Conservation (phyloP, 64 coral and sea anemone species). For the Pocillopora verrucosa region DNA sequence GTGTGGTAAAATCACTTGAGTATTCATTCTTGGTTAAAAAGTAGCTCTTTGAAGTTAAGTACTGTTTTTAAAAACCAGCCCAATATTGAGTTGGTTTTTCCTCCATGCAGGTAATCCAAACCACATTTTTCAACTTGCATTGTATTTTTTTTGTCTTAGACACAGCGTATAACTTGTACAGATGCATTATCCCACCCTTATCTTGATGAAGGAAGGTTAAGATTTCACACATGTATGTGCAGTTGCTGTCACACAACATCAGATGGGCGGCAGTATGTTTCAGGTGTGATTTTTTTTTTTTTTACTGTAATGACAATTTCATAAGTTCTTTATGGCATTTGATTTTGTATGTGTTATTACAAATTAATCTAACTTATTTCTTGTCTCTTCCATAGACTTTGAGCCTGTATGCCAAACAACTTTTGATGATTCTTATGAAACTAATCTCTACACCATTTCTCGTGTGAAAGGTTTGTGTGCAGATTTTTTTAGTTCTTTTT, state of each 20-base stretch:
- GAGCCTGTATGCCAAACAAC: conserved; percentile 76
- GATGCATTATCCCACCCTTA: conserved; percentile 98
- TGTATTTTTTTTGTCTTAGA: conserved; percentile 45
- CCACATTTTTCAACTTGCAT: not conserved
- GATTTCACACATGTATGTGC: conserved; percentile 99
- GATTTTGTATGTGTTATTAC: too few relatives aligned
- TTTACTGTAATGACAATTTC: not conserved
- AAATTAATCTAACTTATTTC: not conserved
- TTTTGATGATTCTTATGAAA: conserved; percentile 99
- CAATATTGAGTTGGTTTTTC: too few relatives aligned
- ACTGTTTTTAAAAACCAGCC: too few relatives aligned
- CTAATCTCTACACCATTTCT: conserved; percentile 73
- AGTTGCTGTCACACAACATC: conserved; percentile 89
- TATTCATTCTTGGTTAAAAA: too few relatives aligned
- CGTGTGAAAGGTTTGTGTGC: conserved; percentile 78
- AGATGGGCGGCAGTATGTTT: conserved; percentile 94
- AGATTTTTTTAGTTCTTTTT: not conserved
- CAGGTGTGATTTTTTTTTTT: conserved; percentile 49
- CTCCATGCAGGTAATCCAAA: too few relatives aligned
- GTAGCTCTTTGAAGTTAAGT: too few relatives aligned
- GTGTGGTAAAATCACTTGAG: too few relatives aligned
- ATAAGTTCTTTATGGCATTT: too few relatives aligned
- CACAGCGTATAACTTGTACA: conserved; percentile 87
- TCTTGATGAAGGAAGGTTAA: conserved; percentile 92
- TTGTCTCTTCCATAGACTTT: conserved; percentile 72